phyloP scores from a whole-genome alignment of 2,113 vertebrate species.

The Strigops habroptila region DNA sequence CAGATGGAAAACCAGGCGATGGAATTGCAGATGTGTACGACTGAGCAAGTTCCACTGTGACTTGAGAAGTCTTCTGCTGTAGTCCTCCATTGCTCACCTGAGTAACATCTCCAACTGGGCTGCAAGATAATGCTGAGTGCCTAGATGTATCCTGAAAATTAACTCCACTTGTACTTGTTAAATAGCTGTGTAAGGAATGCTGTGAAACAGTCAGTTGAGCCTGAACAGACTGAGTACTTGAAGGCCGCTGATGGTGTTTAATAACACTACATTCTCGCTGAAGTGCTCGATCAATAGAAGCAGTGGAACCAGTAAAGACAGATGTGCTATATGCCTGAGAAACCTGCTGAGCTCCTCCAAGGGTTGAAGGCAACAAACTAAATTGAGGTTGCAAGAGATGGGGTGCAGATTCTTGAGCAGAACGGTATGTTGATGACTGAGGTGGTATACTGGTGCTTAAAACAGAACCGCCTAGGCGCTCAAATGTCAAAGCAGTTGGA shows the following conservation, averaged over 20 bases:
- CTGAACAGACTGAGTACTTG: slow-evolving; percentile 86
- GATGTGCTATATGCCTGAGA: slow-evolving; percentile 86
- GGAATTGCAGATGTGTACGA: slow-evolving; percentile 81
- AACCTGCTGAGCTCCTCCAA: slow-evolving; percentile 82
- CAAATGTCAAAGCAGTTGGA: slow-evolving; percentile 88
- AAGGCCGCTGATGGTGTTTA: slow-evolving; percentile 99
- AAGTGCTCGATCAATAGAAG: slow-evolving; percentile 95
- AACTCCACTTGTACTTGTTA: slow-evolving; percentile 79
- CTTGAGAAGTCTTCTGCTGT: slow-evolving; percentile 85
- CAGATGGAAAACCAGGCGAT: slow-evolving; percentile 81
- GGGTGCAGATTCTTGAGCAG: slow-evolving; percentile 97
- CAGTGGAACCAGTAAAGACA: slow-evolving; percentile 86
- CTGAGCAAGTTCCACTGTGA: slow-evolving; percentile 82
- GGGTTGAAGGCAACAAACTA: slow-evolving; percentile 84
- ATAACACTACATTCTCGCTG: slow-evolving; percentile 99
- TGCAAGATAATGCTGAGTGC: slow-evolving; percentile 85
- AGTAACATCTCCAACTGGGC: slow-evolving; percentile 82
- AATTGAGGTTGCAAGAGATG: slow-evolving; percentile 97
- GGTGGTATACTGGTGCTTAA: slow-evolving; percentile 86
- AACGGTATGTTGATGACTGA: slow-evolving; percentile 97
- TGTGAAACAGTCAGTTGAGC: slow-evolving; percentile 88
- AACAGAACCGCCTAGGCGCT: slow-evolving; percentile 83
- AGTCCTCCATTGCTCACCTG: slow-evolving; percentile 84
- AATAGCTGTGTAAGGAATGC: slow-evolving; percentile 90
- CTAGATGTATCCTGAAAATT: slow-evolving; percentile 88